Evolutionary conservation across 2,797 vertebrate species (phyloP).

Genomic region (Acipenser ruthenus): DNA sequence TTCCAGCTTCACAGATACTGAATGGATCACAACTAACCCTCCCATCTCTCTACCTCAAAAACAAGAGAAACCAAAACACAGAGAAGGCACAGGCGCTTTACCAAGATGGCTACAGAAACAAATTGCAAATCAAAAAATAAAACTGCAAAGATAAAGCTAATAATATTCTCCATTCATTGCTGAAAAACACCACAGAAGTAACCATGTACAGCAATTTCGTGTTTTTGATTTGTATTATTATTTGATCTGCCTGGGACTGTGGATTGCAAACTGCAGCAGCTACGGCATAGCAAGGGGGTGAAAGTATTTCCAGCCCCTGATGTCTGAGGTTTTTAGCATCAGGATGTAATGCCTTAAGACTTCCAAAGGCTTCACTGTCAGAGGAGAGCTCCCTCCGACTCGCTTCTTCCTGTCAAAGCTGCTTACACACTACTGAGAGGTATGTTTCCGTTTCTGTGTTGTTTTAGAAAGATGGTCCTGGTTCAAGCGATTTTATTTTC

Average conservation of each 20-base stretch:
- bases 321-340: slow-evolving; percentile 28
- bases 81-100: too few species aligned
- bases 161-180: too few species aligned
- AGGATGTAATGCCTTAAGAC: slow-evolving; percentile 29
- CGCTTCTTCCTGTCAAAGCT: slow-evolving; percentile 39
- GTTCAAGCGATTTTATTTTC: background rate
- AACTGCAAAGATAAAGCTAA: too few species aligned
- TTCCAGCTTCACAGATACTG: background rate
- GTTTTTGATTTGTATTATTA: too few species aligned
- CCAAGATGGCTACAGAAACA: too few species aligned
- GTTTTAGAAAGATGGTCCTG: background rate
- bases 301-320: slow-evolving; percentile 9
- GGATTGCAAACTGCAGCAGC: too few species aligned
- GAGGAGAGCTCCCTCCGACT: slow-evolving; percentile 27
- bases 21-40: background rate
- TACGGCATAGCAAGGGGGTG: too few species aligned
- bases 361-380: slow-evolving; percentile 44
- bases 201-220: too few species aligned
- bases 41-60: background rate
- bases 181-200: too few species aligned
- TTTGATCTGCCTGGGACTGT: too few species aligned
- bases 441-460: slow-evolving; percentile 34
- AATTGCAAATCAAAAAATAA: too few species aligned
- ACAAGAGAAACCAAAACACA: too few species aligned
- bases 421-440: slow-evolving; percentile 36